phyloP scores from a whole-genome alignment of 23 tunicate species.

The Styela plicata region DNA sequence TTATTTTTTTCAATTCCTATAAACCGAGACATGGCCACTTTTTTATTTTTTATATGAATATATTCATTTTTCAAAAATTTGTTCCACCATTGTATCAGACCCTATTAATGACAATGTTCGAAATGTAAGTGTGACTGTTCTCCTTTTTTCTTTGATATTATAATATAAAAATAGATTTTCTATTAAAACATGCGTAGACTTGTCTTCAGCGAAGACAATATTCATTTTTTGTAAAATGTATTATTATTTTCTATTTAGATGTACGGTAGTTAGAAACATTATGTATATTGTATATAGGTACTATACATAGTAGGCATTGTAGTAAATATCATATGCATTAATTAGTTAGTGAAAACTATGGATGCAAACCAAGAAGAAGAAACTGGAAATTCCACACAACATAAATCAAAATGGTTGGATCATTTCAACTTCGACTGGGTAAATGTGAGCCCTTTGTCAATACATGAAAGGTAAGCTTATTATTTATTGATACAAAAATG shows the following conservation, averaged over 20 bases:
- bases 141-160: neutral
- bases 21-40: too few species aligned
- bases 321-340: neutral
- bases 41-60: too few species aligned
- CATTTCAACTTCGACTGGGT: slow-evolving; percentile 29
- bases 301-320: neutral
- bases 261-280: neutral
- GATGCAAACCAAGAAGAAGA: slow-evolving; percentile 3
- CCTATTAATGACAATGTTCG: too few species aligned
- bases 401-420: slow-evolving; percentile 30
- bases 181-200: neutral
- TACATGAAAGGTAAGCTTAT: slow-evolving; percentile 4
- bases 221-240: neutral
- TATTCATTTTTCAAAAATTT: too few species aligned
- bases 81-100: too few species aligned
- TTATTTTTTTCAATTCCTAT: too few species aligned
- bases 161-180: too few species aligned
- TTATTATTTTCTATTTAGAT: neutral
- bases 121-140: neutral
- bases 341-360: neutral
- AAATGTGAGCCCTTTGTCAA: neutral
- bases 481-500: neutral
- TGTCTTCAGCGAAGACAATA: neutral
- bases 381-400: neutral
- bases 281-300: neutral